Base-by-base conservation (phyloP, 2,888 invertebrate species). In the Megastigmus dorsalis region DNA sequence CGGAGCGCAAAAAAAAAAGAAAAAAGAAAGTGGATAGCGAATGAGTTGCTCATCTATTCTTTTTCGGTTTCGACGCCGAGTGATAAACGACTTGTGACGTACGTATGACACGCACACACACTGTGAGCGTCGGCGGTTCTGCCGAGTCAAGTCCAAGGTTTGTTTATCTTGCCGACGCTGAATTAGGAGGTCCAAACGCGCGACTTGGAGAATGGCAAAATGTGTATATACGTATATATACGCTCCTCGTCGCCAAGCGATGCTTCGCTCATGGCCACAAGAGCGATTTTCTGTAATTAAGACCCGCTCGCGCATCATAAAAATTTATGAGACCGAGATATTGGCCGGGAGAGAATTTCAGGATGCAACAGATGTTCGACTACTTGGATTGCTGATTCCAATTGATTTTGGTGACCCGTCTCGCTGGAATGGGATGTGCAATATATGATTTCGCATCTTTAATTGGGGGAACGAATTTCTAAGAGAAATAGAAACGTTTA, bases 61-160 rank as follows among this genome's bases (percentile, higher is more conserved):
- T 23, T 41, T 59, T 23, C n/a, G 10, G 38, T n/a, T n/a, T 7
- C 13, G 48, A 28, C 6, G 6, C 13, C 0, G 62, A 18, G n/a
- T 10, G 48, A 62, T 36, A 55, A 36, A 15, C 36, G 20, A 33
- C 18, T 20, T 3, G 18, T 13, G 55, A 20, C 36, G 20, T 55
- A 10, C 36, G 20, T 28, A 10, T 55, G 9, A 7, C 20, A 7
- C 15, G n/a, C 2, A 5, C 9, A n/a, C 13, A 26, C 20, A n/a
- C 3, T 9, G n/a, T 2, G 54, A 52, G 28, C 30, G 55, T 52
- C 15, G 10, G 55, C 36, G 36, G 1, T 13, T 3, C 1, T 18
- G 15, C n/a, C 9, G 43, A 78, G 82, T 80, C 81, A 79, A 80
- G 82, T 78, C 78, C 79, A 78, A 75, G 80, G 79, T 81, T 80